phyloP scores from a whole-genome alignment of 2,113 vertebrate genomes.

The Upupa epops region DNA sequence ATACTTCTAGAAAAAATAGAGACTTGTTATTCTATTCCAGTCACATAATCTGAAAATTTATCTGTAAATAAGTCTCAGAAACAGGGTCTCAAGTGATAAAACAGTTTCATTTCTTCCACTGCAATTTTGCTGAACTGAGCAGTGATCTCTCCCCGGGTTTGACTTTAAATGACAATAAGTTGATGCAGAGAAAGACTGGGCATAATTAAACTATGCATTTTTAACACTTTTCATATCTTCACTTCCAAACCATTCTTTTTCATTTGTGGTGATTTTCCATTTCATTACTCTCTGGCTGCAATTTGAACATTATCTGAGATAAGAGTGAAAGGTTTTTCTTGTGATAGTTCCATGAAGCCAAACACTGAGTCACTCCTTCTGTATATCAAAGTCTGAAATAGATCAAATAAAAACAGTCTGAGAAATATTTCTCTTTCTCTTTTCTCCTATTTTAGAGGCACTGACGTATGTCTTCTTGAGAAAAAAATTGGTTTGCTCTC shows the following conservation, averaged over 20 bases:
- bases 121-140: neutral
- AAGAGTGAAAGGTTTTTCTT: slow-evolving; percentile 62
- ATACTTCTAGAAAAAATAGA: neutral
- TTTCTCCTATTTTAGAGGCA: slow-evolving; percentile 53
- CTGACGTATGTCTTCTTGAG: slow-evolving; percentile 45
- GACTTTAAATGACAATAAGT: neutral
- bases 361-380: slow-evolving; percentile 58
- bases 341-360: slow-evolving; percentile 43
- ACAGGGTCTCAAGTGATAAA: neutral
- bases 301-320: slow-evolving; percentile 58
- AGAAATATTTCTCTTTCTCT: slow-evolving; percentile 67
- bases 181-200: neutral
- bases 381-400: slow-evolving; percentile 56
- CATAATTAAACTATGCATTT: slow-evolving; percentile 16
- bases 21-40: neutral
- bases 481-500: slow-evolving; percentile 30
- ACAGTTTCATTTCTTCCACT: neutral
- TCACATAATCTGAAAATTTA: neutral
- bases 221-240: slow-evolving; percentile 23
- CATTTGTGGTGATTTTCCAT: slow-evolving; percentile 2
- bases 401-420: slow-evolving; percentile 68
- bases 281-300: slow-evolving; percentile 33
- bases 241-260: neutral
- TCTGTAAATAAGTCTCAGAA: neutral
- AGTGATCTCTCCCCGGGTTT: neutral